Conservation (phyloP, 2,113 vertebrate species). For the Neogale vison region DNA sequence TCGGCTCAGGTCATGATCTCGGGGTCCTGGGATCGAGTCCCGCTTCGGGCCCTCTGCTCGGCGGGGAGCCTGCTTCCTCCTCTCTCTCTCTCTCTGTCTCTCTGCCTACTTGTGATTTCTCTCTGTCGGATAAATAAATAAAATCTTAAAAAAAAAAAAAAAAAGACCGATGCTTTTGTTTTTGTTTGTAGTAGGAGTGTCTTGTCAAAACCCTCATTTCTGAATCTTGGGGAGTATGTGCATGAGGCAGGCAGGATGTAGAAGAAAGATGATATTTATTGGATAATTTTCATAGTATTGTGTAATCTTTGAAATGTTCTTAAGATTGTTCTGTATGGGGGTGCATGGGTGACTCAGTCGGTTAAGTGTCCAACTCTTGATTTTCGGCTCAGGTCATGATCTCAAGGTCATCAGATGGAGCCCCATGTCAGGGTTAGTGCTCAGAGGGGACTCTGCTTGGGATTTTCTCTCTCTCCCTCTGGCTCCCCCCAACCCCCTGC, state of each 20-base stretch:
- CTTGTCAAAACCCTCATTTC: conserved; percentile 10
- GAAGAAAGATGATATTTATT: background rate
- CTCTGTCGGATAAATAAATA: no score
- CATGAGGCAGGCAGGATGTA: background rate
- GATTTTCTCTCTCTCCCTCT: background rate
- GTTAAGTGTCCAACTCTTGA: background rate
- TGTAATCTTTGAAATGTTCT: background rate
- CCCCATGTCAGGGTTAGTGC: background rate
- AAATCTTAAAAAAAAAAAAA: conserved; percentile 1
- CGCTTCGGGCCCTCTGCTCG: no score
- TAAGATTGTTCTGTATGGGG: background rate
- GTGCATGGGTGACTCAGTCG: background rate
- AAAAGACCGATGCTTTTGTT: background rate
- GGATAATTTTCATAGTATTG: conserved; percentile 20
- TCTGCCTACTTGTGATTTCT: no score
- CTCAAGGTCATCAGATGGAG: background rate
- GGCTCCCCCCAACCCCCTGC: fast-evolving
- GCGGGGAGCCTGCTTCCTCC: no score
- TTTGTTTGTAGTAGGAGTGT: background rate
- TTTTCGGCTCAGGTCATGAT: background rate
- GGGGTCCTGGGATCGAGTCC: no score
- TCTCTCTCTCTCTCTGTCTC: no score
- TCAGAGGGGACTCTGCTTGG: background rate
- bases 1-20: no score
- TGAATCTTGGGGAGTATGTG: background rate